Conservation (phyloP, 1,140 invertebrate species). For the Platyura marginata region DNA sequence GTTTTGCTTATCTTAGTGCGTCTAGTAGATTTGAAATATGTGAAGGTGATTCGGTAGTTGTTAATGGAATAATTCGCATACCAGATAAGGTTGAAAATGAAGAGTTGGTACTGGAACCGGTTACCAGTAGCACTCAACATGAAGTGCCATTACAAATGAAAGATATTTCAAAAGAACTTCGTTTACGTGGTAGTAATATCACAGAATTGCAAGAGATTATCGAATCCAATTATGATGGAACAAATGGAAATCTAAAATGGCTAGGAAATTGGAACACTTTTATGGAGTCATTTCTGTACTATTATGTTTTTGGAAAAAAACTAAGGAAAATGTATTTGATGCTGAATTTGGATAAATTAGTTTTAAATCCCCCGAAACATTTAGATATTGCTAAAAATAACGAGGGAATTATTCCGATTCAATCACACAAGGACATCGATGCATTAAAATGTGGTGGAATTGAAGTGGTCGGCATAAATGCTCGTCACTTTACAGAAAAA, state of each 20-base stretch:
- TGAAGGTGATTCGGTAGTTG: slow-evolving; percentile 39
- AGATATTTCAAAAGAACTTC: slow-evolving; percentile 88
- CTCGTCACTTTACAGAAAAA: slow-evolving; percentile 68
- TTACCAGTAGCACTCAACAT: slow-evolving; percentile 20
- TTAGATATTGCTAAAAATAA: slow-evolving; percentile 28
- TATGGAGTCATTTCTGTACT: slow-evolving; percentile 90
- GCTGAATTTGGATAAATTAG: slow-evolving; percentile 60
- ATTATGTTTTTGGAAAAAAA: slow-evolving; percentile 59
- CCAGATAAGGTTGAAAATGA: not conserved
- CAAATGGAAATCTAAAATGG: slow-evolving; percentile 55
- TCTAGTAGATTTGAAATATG: slow-evolving; percentile 44
- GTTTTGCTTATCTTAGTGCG: slow-evolving; percentile 42
- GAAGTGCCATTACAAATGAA: slow-evolving; percentile 39
- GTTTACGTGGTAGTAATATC: slow-evolving; percentile 89
- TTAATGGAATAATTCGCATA: slow-evolving; percentile 33
- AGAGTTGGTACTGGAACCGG: slow-evolving; percentile 16
- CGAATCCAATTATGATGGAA: slow-evolving; percentile 43
- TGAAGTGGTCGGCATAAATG: slow-evolving; percentile 78
- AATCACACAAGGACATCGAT: slow-evolving; percentile 56
- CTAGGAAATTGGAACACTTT: slow-evolving; percentile 80
- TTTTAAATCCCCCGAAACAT: slow-evolving; percentile 63
- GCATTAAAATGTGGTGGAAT: slow-evolving; percentile 70
- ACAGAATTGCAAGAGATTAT: slow-evolving; percentile 70
- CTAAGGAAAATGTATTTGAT: slow-evolving; percentile 67
- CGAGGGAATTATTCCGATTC: slow-evolving; percentile 29